phyloP scores from a whole-genome alignment of 2,797 vertebrate species.

The Pangasius sanitwongsei region DNA sequence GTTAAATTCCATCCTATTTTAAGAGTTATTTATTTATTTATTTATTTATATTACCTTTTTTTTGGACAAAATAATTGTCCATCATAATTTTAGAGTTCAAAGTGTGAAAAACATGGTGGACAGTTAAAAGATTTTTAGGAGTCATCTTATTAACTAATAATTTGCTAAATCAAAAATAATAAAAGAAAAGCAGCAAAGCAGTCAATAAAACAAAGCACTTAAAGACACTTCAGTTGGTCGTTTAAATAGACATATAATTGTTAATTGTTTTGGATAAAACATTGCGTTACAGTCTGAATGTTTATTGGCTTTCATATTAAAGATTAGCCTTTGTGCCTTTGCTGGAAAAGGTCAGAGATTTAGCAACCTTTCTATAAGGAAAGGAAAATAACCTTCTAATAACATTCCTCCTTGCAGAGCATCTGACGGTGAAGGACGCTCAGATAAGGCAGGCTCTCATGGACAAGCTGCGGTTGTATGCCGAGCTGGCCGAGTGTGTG shows the following conservation, averaged over 20 bases:
- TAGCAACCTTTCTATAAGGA: neutral
- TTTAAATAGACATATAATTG: neutral
- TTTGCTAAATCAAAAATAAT: neutral
- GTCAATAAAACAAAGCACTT: neutral
- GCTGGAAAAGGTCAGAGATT: neutral
- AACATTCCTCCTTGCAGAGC: slow-evolving; percentile 72
- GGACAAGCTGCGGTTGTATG: slow-evolving; percentile 91
- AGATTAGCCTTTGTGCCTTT: neutral
- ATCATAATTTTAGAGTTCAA: neutral
- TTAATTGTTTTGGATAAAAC: no score
- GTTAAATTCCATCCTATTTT: neutral
- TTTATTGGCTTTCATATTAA: neutral
- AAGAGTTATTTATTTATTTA: neutral
- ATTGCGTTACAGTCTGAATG: neutral
- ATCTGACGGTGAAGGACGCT: slow-evolving; percentile 82
- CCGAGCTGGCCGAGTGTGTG: slow-evolving; percentile 83
- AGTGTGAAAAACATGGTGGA: neutral
- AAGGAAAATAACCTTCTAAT: neutral
- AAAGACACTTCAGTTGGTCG: neutral
- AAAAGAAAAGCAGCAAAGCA: neutral
- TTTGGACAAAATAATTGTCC: neutral
- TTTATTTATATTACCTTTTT: neutral
- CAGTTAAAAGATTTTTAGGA: neutral
- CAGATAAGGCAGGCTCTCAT: slow-evolving; percentile 81
- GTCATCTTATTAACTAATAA: neutral